Base-by-base conservation (phyloP, 53 echinoderm and acorn worm species). In the Temnopleurus reevesii region DNA sequence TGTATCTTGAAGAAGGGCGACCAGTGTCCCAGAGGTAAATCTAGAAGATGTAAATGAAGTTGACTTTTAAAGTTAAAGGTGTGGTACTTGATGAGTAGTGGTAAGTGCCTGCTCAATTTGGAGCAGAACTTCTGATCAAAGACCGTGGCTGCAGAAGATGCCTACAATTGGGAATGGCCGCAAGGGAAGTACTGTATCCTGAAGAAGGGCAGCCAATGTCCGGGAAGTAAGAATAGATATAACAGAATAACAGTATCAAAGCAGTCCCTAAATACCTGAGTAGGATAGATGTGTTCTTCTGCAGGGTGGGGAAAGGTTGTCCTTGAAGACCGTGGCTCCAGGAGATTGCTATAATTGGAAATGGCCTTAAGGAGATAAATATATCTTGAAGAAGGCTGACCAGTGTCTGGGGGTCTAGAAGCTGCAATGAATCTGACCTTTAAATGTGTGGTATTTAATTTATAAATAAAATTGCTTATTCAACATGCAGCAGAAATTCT, bases 121-220 rank as follows among this genome's bases (percentile, higher is more conserved):
- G 86, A 93, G 44, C 90, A 91, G 81, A 95, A 91, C 86, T 95
- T 93, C 90, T 95, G 95, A 36, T 90, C 53, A n/a, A 51, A 15
- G 65, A 12, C 8, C 65, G 65, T 23, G 25, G 65, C 65, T 9
- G 25, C n/a, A 12, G 65, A n/a, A n/a, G n/a, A n/a, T n/a, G 25
- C 65, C 10, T 64, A 19, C 8, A 10, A 23, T 9, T 64, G 10
- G 25, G 25, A 8, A 12, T 64, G 25, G 65, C 25, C 30, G 38
- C 44, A 77, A 77, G 8, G 44, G 12, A 10, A 34, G 44, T 77
- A 27, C 30, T 63, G 9, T 9, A 63, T 28, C 53, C 15, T 51
- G 53, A 51, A 51, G 53, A 51, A 51, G 15, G 53, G 53, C 9
- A 15, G 8, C 8, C 9, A 51, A 15, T 51, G 8, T 15, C 53